Conservation (phyloP, 2,888 invertebrate genomes). For the Drosophila mercatorum region DNA sequence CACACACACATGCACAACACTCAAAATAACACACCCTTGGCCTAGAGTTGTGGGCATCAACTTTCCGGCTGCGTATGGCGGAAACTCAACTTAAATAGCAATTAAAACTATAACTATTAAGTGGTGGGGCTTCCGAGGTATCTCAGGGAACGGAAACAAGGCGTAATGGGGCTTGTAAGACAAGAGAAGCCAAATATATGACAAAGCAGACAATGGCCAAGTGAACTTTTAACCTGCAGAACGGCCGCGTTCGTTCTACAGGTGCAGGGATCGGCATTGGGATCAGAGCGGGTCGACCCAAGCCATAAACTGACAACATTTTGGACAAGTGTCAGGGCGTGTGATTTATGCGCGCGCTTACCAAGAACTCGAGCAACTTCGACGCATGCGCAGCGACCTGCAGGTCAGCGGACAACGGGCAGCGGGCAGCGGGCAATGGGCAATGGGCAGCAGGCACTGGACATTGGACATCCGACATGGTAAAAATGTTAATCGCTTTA, state of each 20-base stretch:
- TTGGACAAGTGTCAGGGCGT: conserved; percentile 74
- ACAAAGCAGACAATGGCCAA: conserved; percentile 32
- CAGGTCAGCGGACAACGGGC: conserved; percentile 33
- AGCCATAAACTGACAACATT: conserved; percentile 76
- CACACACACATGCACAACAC: conserved; percentile 10
- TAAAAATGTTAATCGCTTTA: conserved; percentile 81
- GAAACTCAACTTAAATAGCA: conserved; percentile 77
- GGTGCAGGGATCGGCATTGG: conserved; percentile 55
- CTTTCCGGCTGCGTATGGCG: conserved; percentile 67
- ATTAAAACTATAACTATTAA: conserved; percentile 75
- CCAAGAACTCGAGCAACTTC: conserved; percentile 67
- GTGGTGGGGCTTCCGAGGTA: conserved; percentile 52
- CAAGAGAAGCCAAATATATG: conserved; percentile 33
- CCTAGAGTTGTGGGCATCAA: conserved; percentile 36
- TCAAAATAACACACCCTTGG: conserved; percentile 35
- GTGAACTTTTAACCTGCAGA: conserved; percentile 71
- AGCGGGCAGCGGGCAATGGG: conserved; percentile 21
- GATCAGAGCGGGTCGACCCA: conserved; percentile 44
- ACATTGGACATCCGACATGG: conserved; percentile 50
- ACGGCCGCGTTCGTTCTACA: conserved; percentile 40
- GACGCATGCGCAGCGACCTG: conserved; percentile 78
- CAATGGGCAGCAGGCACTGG: conserved; percentile 26
- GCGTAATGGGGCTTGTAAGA: conserved; percentile 76
- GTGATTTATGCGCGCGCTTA: conserved; percentile 78
- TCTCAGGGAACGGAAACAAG: conserved; percentile 69